phyloP scores from a whole-genome alignment of 2,888 invertebrate genomes.

The Augiades crinisus region DNA sequence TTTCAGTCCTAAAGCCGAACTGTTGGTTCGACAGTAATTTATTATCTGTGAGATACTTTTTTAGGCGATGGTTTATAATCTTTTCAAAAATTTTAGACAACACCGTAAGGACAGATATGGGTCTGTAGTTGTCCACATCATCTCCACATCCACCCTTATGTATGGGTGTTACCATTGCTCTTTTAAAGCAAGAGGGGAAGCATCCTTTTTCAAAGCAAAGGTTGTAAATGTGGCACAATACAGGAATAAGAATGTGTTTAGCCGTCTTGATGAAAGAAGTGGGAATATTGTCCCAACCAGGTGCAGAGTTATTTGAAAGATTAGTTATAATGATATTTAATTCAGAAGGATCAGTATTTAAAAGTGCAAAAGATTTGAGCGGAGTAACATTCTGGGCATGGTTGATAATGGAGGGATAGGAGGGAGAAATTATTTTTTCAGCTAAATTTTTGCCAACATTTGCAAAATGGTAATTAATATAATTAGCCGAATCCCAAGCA shows the following conservation, averaged over 20 bases:
- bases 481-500: slow-evolving; percentile 1
- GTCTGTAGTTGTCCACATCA: slow-evolving; percentile 16
- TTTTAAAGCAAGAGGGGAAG: slow-evolving; percentile 24
- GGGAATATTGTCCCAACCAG: slow-evolving; percentile 23
- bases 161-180: slow-evolving; percentile 22
- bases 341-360: neutral
- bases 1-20: slow-evolving; percentile 17
- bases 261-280: slow-evolving; percentile 12
- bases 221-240: slow-evolving; percentile 21
- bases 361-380: neutral
- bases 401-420: neutral
- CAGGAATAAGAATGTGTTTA: slow-evolving; percentile 3
- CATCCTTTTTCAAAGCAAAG: slow-evolving; percentile 19
- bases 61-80: slow-evolving; percentile 19
- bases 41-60: slow-evolving; percentile 7
- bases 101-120: slow-evolving; percentile 21
- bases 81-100: slow-evolving; percentile 27
- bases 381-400: neutral
- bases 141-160: slow-evolving; percentile 10
- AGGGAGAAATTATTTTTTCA: neutral
- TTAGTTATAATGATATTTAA: neutral
- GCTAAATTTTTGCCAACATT: slow-evolving; percentile 9
- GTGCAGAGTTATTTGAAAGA: neutral
- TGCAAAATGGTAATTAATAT: slow-evolving; percentile 12
- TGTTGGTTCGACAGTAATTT: slow-evolving; percentile 19